phyloP scores from a whole-genome alignment of 2,888 invertebrate genomes.

The Idaea dimidiata region DNA sequence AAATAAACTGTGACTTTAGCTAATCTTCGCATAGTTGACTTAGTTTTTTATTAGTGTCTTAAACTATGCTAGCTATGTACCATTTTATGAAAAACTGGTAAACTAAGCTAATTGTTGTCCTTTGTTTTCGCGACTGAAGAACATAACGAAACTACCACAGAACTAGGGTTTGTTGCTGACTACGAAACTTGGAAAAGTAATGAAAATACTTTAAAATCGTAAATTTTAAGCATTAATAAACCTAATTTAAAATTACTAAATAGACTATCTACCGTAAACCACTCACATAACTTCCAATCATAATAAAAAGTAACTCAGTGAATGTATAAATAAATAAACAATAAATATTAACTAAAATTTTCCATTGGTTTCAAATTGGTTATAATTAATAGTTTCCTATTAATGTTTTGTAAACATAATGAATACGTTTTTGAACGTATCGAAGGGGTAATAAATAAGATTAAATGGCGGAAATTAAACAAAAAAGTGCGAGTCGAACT shows the following conservation, averaged over 20 bases:
- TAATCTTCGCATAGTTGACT: too few species aligned
- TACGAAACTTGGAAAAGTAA: too few species aligned
- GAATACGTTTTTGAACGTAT: constrained; percentile 6
- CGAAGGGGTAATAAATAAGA: background rate
- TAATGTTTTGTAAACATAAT: constrained; percentile 31
- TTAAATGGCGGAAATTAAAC: constrained; percentile 5
- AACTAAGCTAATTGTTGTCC: too few species aligned
- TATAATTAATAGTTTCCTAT: constrained; percentile 35
- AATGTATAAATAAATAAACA: background rate
- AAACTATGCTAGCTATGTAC: too few species aligned
- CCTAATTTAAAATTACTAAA: background rate
- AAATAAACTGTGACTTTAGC: too few species aligned
- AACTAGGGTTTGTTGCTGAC: too few species aligned
- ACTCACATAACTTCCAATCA: background rate
- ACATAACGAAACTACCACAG: too few species aligned
- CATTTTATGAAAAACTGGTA: too few species aligned
- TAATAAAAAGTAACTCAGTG: background rate
- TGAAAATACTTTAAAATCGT: too few species aligned
- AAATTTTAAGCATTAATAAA: background rate
- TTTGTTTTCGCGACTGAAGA: too few species aligned
- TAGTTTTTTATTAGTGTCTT: too few species aligned
- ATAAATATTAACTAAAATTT: background rate
- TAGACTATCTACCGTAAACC: background rate
- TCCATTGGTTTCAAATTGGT: constrained; percentile 13
- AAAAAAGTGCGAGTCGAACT: too few species aligned